phyloP scores from a whole-genome alignment of 2,797 vertebrate genomes.

The Pelobates cultripes region DNA sequence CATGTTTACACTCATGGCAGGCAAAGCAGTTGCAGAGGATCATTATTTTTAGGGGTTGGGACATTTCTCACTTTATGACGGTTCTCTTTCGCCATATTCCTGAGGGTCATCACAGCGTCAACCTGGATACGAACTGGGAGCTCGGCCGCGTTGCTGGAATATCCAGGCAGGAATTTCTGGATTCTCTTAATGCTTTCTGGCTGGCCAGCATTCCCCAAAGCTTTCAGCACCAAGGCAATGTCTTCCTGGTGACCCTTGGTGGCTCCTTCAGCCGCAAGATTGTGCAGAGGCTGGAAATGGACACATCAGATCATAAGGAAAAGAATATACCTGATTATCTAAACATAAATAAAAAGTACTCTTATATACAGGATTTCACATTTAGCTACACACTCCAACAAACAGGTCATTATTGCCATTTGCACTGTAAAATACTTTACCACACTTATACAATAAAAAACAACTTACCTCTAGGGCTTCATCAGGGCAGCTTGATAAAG shows the following conservation, averaged over 20 bases:
- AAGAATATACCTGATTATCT: neutral
- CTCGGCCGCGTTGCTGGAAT: slow-evolving; percentile 54
- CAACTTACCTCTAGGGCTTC: slow-evolving; percentile 76
- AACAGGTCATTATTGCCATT: no score
- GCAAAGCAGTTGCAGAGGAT: no score
- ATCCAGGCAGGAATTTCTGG: slow-evolving; percentile 65
- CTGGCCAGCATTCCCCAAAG: slow-evolving; percentile 67
- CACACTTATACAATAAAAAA: no score
- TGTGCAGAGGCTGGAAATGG: slow-evolving; percentile 63
- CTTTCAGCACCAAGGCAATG: slow-evolving; percentile 65
- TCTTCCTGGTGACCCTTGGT: slow-evolving; percentile 61
- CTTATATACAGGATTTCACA: no score
- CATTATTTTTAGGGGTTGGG: no score
- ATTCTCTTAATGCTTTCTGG: slow-evolving; percentile 65
- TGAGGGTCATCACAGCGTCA: slow-evolving; percentile 62
- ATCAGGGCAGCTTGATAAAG: slow-evolving; percentile 69
- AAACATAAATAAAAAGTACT: no score
- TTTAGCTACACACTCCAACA: no score
- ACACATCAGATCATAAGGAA: neutral
- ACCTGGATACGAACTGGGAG: slow-evolving; percentile 56
- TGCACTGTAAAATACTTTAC: no score
- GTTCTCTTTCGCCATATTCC: slow-evolving; percentile 63
- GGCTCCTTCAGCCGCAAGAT: slow-evolving; percentile 62
- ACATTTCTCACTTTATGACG: slow-evolving; percentile 61
- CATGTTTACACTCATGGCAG: no score